phyloP scores from a whole-genome alignment of 2,113 vertebrate species.

The Hippolais icterina region DNA sequence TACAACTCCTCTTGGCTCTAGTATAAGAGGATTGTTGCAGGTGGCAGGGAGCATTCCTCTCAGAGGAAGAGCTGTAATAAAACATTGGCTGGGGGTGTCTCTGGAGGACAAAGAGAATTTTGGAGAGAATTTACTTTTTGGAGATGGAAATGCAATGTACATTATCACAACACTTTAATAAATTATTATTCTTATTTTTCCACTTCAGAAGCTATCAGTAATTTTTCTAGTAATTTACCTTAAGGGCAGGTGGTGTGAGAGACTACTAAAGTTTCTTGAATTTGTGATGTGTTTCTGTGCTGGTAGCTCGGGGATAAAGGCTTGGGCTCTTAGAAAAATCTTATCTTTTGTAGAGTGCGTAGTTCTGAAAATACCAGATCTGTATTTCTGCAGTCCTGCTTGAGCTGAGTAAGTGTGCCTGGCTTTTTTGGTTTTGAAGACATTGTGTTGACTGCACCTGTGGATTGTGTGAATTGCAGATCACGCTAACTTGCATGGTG shows the following conservation, averaged over 20 bases:
- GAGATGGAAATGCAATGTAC: neutral
- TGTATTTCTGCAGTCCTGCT: neutral
- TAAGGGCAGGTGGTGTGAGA: neutral
- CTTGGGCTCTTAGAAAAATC: neutral
- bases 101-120: neutral
- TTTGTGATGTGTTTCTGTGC: neutral
- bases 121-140: neutral
- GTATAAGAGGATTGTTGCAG: neutral
- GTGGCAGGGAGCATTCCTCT: neutral
- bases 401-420: neutral
- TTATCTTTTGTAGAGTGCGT: neutral
- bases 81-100: neutral
- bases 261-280: neutral
- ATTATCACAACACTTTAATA: neutral
- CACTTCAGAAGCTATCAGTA: neutral
- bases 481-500: constrained; percentile 88
- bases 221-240: neutral
- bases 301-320: neutral
- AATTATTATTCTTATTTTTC: neutral
- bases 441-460: neutral
- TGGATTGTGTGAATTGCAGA: constrained; percentile 69
- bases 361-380: neutral
- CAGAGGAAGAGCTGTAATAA: neutral
- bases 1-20: neutral
- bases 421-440: neutral